Evolutionary conservation across 37 sponge, comb jelly and placozoan genomes (phyloP).

Genomic region (Halisarca cf. caerulea): DNA sequence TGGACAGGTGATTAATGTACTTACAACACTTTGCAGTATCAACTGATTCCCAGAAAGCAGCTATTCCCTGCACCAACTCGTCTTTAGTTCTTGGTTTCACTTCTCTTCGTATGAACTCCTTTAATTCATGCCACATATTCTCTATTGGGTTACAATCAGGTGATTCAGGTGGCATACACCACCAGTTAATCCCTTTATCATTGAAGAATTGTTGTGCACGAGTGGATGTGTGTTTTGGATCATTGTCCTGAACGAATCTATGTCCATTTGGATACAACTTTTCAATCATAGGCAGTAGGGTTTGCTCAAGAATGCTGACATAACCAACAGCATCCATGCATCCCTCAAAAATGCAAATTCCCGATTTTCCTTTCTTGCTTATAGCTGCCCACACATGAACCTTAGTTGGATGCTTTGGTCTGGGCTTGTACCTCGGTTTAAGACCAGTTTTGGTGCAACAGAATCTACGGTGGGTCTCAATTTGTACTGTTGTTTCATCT

Average conservation of each 20-base stretch:
- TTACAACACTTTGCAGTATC: not conserved
- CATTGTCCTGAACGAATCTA: slow-evolving; percentile 29
- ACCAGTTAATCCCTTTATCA: slow-evolving; percentile 28
- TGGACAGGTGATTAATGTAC: slow-evolving; percentile 17
- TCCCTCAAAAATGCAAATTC: slow-evolving; percentile 3
- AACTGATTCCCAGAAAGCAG: slow-evolving; percentile 16
- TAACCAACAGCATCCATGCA: slow-evolving; percentile 16
- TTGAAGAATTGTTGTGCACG: slow-evolving; percentile 17
- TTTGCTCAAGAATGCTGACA: slow-evolving; percentile 19
- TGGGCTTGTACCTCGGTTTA: slow-evolving; percentile 22
- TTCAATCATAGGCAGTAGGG: slow-evolving; percentile 30
- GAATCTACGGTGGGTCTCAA: slow-evolving; percentile 37
- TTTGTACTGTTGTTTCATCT: slow-evolving; percentile 36
- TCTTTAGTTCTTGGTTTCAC: slow-evolving; percentile 31
- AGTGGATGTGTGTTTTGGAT: slow-evolving; percentile 19
- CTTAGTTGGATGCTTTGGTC: slow-evolving; percentile 23
- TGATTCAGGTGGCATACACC: slow-evolving; percentile 34
- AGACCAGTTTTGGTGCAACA: slow-evolving; percentile 22
- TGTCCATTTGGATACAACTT: slow-evolving; percentile 19
- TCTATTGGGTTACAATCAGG: slow-evolving; percentile 43
- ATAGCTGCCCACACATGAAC: slow-evolving; percentile 38
- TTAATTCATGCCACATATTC: slow-evolving; percentile 33
- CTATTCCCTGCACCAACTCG: slow-evolving; percentile 16
- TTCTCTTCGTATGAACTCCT: slow-evolving; percentile 33
- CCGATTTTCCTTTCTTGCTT: not conserved